Base-by-base conservation (phyloP, 1,140 invertebrate species). In the Pomacea maculata region DNA sequence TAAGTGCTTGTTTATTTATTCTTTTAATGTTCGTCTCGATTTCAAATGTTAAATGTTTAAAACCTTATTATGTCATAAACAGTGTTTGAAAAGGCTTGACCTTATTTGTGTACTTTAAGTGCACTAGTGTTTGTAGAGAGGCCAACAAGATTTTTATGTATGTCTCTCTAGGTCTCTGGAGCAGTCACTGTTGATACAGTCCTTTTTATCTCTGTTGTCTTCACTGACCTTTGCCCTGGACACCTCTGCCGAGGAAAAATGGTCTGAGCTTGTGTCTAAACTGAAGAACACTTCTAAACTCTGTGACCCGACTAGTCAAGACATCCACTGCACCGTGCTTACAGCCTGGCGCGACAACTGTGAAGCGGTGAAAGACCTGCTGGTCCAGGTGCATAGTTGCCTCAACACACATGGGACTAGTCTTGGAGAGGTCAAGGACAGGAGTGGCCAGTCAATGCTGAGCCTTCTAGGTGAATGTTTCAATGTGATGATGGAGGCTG, bases 401-500 rank as follows among this genome's bases (percentile, higher is more conserved):
- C 29, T 68, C 65, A 65, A 19, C 63, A 29, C 64, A 25, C 75
- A 77, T 65, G 64, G 61, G 29, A 14, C 6, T 52, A 9, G 25
- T 34, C 75, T 77, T n/a, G 5, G 21, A 34, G 12, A 34, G n/a
- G 25, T 70, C 25, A 15, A 64, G 45, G 63, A 67, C 7, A 19
- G 64, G 11, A 61, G 57, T 2, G 57, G 9, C 3, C 15, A 14
- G 19, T 11, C 73, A 7, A n/a, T 25, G 54, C 21, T 82, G 7
- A 14, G 52, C 34, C 55, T 71, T 14, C 17, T 82, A 45, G 55
- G 45, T 11, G 71, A 67, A 15, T 80, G 81, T 63, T 63, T 79
- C 21, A 81, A 79, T 52, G 80, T 82, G 45, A 55, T 83, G 71
- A 9, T 65, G 72, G 80, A 82, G 55, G 25, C 63, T 29, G 17